Evolutionary conservation across 2,113 vertebrate genomes (phyloP), one percentile per base, ranked within the genome.

Genomic region (Alouatta palliata): DNA sequence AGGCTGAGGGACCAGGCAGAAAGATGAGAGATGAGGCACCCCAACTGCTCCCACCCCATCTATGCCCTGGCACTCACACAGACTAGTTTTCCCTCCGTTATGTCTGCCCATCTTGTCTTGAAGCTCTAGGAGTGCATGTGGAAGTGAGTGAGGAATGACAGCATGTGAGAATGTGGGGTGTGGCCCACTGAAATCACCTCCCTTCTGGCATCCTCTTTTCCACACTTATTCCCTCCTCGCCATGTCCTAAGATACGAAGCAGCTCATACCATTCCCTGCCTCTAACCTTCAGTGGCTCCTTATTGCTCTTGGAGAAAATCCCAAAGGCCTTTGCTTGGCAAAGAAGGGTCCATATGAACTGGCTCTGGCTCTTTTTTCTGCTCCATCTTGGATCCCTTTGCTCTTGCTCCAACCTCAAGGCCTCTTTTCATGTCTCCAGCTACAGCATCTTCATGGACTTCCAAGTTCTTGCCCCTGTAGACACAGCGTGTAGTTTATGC

Each of bases 111-210:
- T 37, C 45, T 64, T 13, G 8, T 80, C 21, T 27, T 3, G 81
- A 27, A 80, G 23, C 19, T 40, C 43, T 23, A 2, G 19, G 64
- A 49, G 8, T 30, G 35, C 1, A 17, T 14, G 16, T 70, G 76
- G 30, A n/a, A 40, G n/a, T 3, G 12, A 0, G 2, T 1, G 9
- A 37, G 13, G 47, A 47, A 1, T 0, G 11, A 9, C 25, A 27
- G 20, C 5, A 11, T 43, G 32, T 27, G 45, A 20, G 21, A 1
- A 27, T 10, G 30, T 37, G 35, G 40, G 52, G 13, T 0, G 3
- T 0, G 52, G 43, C 10, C 19, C 23, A 0, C 2, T 1, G 3
- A 25, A 17, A 8, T 12, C 27, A 64, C 32, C 43, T 58, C 77
- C 37, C 21, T 66, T 64, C 71, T 14, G 27, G 1, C 43, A 54